These are phyloP conservation scores for Rhynchomys soricoides DNA, from an alignment of 2,113 vertebrate genomes.

Conservation along the genomic window DNA sequence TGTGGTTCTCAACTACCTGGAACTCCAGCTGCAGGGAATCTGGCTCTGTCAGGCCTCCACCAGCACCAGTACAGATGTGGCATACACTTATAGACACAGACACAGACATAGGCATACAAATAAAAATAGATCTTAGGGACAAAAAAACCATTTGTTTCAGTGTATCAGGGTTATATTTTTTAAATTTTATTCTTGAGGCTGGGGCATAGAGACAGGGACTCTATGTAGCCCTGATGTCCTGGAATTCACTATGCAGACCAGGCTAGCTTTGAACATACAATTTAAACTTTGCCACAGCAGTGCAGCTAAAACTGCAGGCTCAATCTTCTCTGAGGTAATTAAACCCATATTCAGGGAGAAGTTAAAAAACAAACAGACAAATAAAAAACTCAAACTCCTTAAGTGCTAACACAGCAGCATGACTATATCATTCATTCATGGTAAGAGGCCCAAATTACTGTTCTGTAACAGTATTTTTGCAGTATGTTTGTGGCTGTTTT, in stretches of 20 bases:
- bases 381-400: background rate
- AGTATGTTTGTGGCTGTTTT: constrained; percentile 9
- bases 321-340: constrained; percentile 8
- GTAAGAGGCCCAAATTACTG: background rate
- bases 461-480: constrained; percentile 34
- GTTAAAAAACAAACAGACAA: background rate
- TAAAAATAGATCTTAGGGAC: background rate
- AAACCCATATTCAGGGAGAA: constrained; percentile 44
- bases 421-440: background rate
- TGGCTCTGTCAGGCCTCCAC: background rate
- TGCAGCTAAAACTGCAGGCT: background rate
- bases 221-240: background rate
- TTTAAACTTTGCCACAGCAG: background rate
- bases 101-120: background rate
- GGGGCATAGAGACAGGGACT: too few relatives aligned
- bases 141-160: background rate
- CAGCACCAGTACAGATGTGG: background rate
- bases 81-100: background rate
- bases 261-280: background rate
- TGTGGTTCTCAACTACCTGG: background rate
- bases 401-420: constrained; percentile 13
- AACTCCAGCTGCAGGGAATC: background rate
- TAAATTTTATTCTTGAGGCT: background rate
- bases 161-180: background rate
- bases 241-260: background rate